Base-by-base conservation (phyloP, 2,888 invertebrate species). In the Ormyrus labotus region DNA sequence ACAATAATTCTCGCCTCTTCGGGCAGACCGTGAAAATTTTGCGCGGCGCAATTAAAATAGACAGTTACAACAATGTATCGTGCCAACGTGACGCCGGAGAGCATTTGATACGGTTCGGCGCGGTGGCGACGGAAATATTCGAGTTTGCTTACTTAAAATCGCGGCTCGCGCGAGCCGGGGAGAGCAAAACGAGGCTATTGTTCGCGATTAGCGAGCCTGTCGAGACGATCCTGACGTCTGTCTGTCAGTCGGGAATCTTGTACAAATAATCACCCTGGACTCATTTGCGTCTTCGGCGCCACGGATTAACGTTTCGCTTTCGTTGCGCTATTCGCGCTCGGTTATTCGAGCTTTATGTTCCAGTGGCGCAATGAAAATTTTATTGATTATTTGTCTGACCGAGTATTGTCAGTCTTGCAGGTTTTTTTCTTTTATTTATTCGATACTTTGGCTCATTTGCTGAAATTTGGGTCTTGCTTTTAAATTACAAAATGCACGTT, bases 141-240 rank as follows among this genome's bases (percentile, higher is more conserved):
- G n/a, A 61, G 55, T 45, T 68, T 73, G 68, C 50, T 73, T 73
- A 13, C 73, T 73, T 67, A 47, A 68, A 60, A 67, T 45, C 51
- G 47, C 19, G 19, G 19, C 10, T 8, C 0, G 51, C 48, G n/a
- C 45, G 19, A 19, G 19, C 19, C 19, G 19, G 10, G 7, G 10
- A 11, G 68, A 64, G 13, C 7, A 67, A 57, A 80, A 80, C n/a
- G 75, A 48, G 71, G 10, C 57, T 71, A 80, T 80, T 80, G 76
- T 80, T 71, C 75, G 8, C 60, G 71, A 76, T 80, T 76, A 80
- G 45, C 55, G 10, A 47, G 9, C 2, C 13, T 45, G 53, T 60
- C 70, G 53, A 65, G 74, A 80, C 55, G 61, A 61, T 67, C 71
- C 58, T 55, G 71, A 67, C 75, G 55, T 34, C 55, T 68, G 80